These are phyloP conservation scores for Castor canadensis DNA, from an alignment of 2,113 vertebrate genomes.

Conservation along the genomic window DNA sequence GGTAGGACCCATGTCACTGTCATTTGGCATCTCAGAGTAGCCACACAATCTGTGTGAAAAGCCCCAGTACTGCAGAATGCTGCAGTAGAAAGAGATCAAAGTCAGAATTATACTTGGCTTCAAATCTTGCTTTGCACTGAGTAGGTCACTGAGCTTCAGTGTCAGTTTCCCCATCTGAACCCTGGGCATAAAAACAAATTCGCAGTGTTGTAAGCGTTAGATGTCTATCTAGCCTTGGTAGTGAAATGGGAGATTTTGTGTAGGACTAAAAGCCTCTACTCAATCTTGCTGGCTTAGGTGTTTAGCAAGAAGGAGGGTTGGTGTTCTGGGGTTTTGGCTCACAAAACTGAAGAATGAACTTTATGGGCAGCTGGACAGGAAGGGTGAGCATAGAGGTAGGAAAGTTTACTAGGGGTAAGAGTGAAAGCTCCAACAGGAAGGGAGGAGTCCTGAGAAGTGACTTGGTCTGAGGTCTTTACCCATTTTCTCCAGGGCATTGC, in stretches of 20 bases:
- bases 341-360: too few species aligned
- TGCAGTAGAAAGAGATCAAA: background rate
- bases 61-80: background rate
- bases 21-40: background rate
- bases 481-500: too few species aligned
- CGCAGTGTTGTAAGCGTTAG: background rate
- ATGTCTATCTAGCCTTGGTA: background rate
- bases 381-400: too few species aligned
- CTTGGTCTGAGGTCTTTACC: too few species aligned
- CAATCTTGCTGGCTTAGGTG: too few species aligned
- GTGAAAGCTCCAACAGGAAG: too few species aligned
- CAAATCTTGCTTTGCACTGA: background rate
- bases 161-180: background rate
- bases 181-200: background rate
- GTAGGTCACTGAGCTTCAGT: background rate
- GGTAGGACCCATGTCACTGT: background rate
- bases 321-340: too few species aligned
- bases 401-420: too few species aligned
- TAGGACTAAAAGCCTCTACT: too few species aligned
- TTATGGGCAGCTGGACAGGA: too few species aligned
- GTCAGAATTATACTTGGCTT: background rate
- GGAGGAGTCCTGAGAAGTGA: too few species aligned
- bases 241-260: background rate
- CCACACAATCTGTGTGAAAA: background rate
- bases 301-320: too few species aligned